phyloP scores from a whole-genome alignment of 2,888 invertebrate genomes.

The Amphipyra tragopoginis region DNA sequence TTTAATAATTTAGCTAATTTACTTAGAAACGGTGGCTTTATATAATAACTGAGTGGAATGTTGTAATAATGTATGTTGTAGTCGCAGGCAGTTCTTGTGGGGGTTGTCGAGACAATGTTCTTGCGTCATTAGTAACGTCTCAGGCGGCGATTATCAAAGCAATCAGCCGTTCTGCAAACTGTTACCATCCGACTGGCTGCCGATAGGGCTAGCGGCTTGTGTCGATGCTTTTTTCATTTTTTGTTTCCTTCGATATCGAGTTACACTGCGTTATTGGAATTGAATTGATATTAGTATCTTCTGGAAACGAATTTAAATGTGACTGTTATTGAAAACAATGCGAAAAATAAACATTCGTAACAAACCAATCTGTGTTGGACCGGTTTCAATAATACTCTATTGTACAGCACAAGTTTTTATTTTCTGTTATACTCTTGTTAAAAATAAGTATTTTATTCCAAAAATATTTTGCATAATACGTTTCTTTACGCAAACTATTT shows the following conservation, averaged over 20 bases:
- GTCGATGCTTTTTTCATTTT: conserved; percentile 39
- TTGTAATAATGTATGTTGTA: conserved; percentile 66
- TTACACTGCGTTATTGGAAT: conserved; percentile 4
- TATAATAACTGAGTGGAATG: conserved; percentile 46
- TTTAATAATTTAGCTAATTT: conserved; percentile 39
- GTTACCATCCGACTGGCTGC: conserved; percentile 65
- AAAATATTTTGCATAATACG: too few relatives aligned
- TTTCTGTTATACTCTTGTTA: too few relatives aligned
- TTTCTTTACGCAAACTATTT: conserved; percentile 1
- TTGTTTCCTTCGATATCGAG: conserved; percentile 35
- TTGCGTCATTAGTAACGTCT: conserved; percentile 82
- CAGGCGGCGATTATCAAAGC: conserved; percentile 85
- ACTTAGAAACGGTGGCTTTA: conserved; percentile 33
- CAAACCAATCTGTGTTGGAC: background rate
- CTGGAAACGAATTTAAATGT: conserved; percentile 6
- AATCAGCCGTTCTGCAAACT: conserved; percentile 83
- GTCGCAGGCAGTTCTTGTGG: conserved; percentile 63
- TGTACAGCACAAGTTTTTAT: too few relatives aligned
- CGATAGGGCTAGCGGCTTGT: conserved; percentile 46
- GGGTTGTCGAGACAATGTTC: conserved; percentile 73
- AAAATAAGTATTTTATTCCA: too few relatives aligned
- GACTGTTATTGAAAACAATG: too few relatives aligned
- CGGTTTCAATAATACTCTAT: background rate
- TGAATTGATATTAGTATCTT: conserved; percentile 17
- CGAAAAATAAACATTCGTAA: too few relatives aligned